phyloP scores from a whole-genome alignment of 1,140 invertebrate species.

The Caenorhabditis tropicalis region DNA sequence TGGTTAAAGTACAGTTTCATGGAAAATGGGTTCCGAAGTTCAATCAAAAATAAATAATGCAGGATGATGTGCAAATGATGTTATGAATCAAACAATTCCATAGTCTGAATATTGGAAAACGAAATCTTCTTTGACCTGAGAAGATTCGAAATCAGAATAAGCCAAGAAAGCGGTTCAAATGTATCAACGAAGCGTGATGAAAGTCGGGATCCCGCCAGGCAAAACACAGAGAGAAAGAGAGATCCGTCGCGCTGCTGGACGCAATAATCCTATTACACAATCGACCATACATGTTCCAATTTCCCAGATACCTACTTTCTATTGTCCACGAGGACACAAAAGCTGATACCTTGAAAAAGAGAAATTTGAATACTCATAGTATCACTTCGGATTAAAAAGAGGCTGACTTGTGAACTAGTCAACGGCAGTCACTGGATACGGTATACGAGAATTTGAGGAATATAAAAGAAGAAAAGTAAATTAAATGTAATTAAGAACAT shows the following conservation, averaged over 20 bases:
- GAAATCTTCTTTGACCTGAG: background rate
- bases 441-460: too few species aligned
- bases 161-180: slow-evolving; percentile 16
- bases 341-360: background rate
- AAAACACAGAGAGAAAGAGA: slow-evolving; percentile 18
- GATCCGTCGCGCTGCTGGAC: slow-evolving; percentile 16
- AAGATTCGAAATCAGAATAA: slow-evolving; percentile 3
- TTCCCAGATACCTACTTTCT: slow-evolving; percentile 40
- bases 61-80: too few species aligned
- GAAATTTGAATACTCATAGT: too few species aligned
- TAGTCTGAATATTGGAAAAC: too few species aligned
- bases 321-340: background rate
- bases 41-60: background rate
- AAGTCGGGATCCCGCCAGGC: slow-evolving; percentile 14
- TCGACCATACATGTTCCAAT: slow-evolving; percentile 40
- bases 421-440: too few species aligned
- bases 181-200: slow-evolving; percentile 35
- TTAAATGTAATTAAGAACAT: too few species aligned
- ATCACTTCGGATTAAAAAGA: too few species aligned
- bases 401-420: too few species aligned
- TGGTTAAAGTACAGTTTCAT: background rate
- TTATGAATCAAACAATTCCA: too few species aligned
- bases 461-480: too few species aligned
- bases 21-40: background rate
- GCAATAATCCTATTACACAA: slow-evolving; percentile 44